A percentile compares a stretch with the other conserved stretches of the same genome.
Conservation (phyloP, 1,140 invertebrate genomes). For the Theocolax elegans region DNA sequence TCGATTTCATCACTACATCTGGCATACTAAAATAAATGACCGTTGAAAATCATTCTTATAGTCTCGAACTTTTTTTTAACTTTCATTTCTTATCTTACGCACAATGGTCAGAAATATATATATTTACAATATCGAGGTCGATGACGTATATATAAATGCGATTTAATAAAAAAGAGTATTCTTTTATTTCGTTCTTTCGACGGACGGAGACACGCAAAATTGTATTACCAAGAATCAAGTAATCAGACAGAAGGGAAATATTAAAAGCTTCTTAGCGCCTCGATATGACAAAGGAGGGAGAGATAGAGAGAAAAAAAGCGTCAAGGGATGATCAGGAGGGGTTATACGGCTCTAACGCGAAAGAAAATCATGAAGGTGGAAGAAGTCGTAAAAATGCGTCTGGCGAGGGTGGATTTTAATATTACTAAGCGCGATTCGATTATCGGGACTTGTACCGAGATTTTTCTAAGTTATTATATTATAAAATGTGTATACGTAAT, state of each 20-base stretch:
- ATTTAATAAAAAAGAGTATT: too few relatives aligned
- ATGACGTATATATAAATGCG: too few relatives aligned
- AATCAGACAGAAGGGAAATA: slow-evolving; percentile 19
- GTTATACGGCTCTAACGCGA: neutral
- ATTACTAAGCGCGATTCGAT: slow-evolving; percentile 10
- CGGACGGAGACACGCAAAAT: neutral
- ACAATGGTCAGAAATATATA: too few relatives aligned
- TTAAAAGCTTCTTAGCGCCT: slow-evolving; percentile 20
- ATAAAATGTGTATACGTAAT: too few relatives aligned
- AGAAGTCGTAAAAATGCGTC: neutral
- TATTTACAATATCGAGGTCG: too few relatives aligned
- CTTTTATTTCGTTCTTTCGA: neutral
- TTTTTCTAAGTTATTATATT: slow-evolving; percentile 5
- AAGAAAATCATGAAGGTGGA: neutral
- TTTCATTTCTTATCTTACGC: too few relatives aligned
- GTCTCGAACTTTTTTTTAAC: too few relatives aligned
- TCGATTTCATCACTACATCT: too few relatives aligned
- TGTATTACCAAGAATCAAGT: neutral
- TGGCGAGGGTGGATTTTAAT: neutral
- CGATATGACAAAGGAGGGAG: slow-evolving; percentile 2
- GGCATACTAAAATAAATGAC: too few relatives aligned
- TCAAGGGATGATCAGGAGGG: neutral
- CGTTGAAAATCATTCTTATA: too few relatives aligned
- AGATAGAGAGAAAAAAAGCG: neutral
- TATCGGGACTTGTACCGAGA: neutral